phyloP scores from a whole-genome alignment of 2,888 invertebrate genomes.

The Omphaloscelis lunosa region DNA sequence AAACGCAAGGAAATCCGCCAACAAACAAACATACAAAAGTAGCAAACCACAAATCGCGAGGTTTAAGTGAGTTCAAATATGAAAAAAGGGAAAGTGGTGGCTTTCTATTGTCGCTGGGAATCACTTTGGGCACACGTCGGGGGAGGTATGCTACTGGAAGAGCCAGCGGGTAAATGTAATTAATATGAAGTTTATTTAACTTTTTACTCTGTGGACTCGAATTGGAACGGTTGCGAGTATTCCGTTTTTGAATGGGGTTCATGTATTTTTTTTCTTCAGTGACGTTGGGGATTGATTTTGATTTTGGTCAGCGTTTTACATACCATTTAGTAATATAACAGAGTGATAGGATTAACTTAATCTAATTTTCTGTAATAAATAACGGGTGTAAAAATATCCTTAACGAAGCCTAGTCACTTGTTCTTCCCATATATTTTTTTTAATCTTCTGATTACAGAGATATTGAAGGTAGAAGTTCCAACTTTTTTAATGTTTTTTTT shows the following conservation, averaged over 20 bases:
- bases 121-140: conserved; percentile 77
- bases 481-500: no score
- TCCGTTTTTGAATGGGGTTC: neutral
- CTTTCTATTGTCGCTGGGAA: conserved; percentile 80
- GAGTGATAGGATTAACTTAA: no score
- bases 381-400: no score
- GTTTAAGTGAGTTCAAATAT: conserved; percentile 88
- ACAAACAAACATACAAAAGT: conserved; percentile 79
- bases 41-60: conserved; percentile 78
- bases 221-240: conserved; percentile 20
- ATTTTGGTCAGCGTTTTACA: no score
- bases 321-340: no score
- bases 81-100: conserved; percentile 82
- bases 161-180: conserved; percentile 52
- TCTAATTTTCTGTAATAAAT: no score
- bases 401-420: no score
- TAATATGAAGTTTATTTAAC: conserved; percentile 39
- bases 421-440: no score
- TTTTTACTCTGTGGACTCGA: conserved; percentile 34
- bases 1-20: conserved; percentile 74
- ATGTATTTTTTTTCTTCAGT: neutral
- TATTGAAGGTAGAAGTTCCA: no score
- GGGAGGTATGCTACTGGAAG: conserved; percentile 44
- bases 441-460: no score
- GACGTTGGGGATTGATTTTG: neutral